Evolutionary conservation across 2,113 vertebrate species (phyloP), one percentile per base, ranked within the genome.

Genomic region (Scophthalmus maximus): DNA sequence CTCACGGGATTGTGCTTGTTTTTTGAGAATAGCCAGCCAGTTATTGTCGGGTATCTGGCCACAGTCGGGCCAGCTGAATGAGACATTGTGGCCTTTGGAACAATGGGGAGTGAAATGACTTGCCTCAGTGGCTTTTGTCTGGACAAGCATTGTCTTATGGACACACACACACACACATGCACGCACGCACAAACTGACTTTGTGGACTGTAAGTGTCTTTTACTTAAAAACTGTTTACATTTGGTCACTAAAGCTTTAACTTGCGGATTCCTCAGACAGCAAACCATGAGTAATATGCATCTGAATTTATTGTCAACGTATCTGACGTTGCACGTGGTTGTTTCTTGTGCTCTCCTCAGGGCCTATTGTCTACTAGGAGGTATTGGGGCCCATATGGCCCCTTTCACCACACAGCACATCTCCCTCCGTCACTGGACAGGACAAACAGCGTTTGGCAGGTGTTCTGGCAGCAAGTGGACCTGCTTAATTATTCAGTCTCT

Each of bases 11-110:
- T 58, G 72, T 79, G 59, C 56, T 68, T 1, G 1, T 56, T 80
- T 56, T 80, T 71, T 67, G 59, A 68, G 50, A 51, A 80, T 32
- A 74, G 66, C 75, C 60, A 50, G 40, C 47, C 66, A 66, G 17
- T 79, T 73, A 80, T 83, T 68, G 68, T 79, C 68, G 60, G n/a
- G 40, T 47, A 62, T 64, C 51, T 83, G 50, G 25, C 62, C 44
- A 59, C 56, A 68, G 61, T 73, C 72, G 56, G 53, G 29, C 61
- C 50, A 30, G 49, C 73, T 90, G 72, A 93, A 93, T 88, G 85
- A 87, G 67, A 74, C 88, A 87, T 90, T 93, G 92, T 92, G 89
- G 73, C 23, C 51, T 63, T 61, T 65, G 58, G 82, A 87, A 94
- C 90, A 93, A 90, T 76, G 72, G 82, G 32, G 67, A 60, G 57